Percentiles rank a stretch among this genome's conserved stretches.
Evolutionary conservation across 2,113 vertebrate species (phyloP).

Genomic region (Pontoporia blainvillei): DNA sequence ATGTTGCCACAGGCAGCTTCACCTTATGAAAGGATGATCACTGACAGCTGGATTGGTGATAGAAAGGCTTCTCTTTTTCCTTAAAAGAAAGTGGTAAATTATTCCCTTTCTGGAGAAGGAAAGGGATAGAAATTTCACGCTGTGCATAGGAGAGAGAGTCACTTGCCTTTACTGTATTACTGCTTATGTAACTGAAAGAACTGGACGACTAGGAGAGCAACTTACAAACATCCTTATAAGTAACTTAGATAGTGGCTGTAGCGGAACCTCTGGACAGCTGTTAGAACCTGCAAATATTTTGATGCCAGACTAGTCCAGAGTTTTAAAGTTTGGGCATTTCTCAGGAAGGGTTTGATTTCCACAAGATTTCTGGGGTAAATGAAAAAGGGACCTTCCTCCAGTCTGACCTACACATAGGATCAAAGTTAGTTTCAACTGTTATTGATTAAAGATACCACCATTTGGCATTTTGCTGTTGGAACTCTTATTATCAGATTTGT

Average conservation of each 20-base stretch:
- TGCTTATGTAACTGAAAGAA: not conserved
- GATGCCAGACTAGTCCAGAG: not conserved
- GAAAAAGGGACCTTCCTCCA: not conserved
- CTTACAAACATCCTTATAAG: not conserved
- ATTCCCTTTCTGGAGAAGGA: not conserved
- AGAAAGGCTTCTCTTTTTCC: not conserved
- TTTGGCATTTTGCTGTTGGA: not conserved
- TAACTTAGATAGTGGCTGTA: not conserved
- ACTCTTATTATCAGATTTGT: not conserved
- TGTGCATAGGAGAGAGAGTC: not conserved
- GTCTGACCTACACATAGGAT: not conserved
- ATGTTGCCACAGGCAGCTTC: not conserved
- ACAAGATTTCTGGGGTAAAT: not conserved
- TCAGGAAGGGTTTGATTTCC: not conserved
- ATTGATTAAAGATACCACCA: not conserved
- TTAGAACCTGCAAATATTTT: not conserved
- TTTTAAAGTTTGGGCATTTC: not conserved
- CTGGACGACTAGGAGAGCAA: not conserved
- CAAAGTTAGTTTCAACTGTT: not conserved
- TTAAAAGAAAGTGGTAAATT: not conserved
- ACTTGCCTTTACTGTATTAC: not conserved
- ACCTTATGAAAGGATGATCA: not conserved
- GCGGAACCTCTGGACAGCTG: not conserved
- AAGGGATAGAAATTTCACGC: not conserved
- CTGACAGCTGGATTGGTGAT: not conserved